A percentile compares a stretch with the other conserved stretches of the same genome.
Evolutionary conservation across 2,113 vertebrate genomes (phyloP).

Genomic region (Cephalopholis sonnerati): DNA sequence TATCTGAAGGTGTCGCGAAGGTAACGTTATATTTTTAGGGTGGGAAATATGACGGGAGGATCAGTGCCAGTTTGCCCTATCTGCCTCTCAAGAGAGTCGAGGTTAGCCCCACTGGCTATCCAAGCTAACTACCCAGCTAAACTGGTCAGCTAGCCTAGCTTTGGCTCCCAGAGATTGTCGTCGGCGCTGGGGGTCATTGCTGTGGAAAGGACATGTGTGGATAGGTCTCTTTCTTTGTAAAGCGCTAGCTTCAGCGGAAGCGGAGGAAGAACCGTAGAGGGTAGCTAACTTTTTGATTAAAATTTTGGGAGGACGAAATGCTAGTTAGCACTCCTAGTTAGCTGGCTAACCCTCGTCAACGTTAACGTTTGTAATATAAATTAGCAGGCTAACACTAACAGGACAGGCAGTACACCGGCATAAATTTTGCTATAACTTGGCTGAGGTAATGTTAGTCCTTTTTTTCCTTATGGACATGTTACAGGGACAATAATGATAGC

Average conservation of each 20-base stretch:
- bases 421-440: background rate
- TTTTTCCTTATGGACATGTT: background rate
- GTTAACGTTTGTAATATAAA: slow-evolving; percentile 2
- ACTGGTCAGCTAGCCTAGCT: slow-evolving; percentile 34
- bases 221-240: slow-evolving; percentile 2
- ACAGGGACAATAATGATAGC: background rate
- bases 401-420: background rate
- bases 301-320: slow-evolving; percentile 35
- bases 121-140: slow-evolving; percentile 66
- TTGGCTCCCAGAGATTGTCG: background rate
- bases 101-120: slow-evolving; percentile 67
- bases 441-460: background rate
- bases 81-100: slow-evolving; percentile 58
- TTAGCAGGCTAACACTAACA: slow-evolving; percentile 10
- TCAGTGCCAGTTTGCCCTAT: slow-evolving; percentile 68
- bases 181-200: slow-evolving; percentile 14
- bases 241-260: background rate
- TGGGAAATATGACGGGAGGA: slow-evolving; percentile 42
- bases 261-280: background rate
- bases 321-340: slow-evolving; percentile 63
- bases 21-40: slow-evolving; percentile 34
- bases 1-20: slow-evolving; percentile 43
- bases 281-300: slow-evolving; percentile 31
- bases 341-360: slow-evolving; percentile 55
- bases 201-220: slow-evolving; percentile 14